Evolutionary conservation across 2,797 vertebrate genomes (phyloP).

Genomic region (Spheniscus humboldti): DNA sequence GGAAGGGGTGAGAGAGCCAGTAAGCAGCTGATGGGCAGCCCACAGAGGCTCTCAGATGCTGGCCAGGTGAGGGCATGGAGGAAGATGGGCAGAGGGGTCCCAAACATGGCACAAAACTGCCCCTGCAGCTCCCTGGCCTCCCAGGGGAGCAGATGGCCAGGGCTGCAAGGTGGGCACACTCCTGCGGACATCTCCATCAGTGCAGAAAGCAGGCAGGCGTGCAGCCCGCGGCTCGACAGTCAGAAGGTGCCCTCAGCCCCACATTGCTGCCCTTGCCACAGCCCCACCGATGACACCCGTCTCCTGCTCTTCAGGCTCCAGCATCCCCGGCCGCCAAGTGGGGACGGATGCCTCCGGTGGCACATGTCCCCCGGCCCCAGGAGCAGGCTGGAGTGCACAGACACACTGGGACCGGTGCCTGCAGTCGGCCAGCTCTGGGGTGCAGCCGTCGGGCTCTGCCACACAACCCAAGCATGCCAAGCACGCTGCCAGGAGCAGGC

Average conservation of each 20-base stretch:
- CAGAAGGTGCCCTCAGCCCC: neutral
- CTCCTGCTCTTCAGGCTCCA: neutral
- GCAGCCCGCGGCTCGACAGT: neutral
- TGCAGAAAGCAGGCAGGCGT: neutral
- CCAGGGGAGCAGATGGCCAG: neutral
- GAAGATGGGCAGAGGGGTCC: neutral
- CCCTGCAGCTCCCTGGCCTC: neutral
- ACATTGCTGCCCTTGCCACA: neutral
- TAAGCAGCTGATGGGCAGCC: neutral
- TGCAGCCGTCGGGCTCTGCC: rapidly evolving
- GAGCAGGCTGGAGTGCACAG: neutral
- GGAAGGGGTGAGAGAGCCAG: neutral
- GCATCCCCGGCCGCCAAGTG: rapidly evolving
- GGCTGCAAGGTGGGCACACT: rapidly evolving
- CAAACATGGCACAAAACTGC: neutral
- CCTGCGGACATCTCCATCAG: rapidly evolving
- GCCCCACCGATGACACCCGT: neutral
- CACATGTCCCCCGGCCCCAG: rapidly evolving
- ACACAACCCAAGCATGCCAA: neutral
- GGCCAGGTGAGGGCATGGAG: rapidly evolving
- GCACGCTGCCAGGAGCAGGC: rapidly evolving
- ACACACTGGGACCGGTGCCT: neutral
- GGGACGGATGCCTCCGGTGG: neutral
- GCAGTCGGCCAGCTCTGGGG: neutral
- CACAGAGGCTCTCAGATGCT: rapidly evolving